These are phyloP conservation scores for Heterohyrax brucei DNA, from an alignment of 2,797 vertebrate species.

Conservation along the genomic window DNA sequence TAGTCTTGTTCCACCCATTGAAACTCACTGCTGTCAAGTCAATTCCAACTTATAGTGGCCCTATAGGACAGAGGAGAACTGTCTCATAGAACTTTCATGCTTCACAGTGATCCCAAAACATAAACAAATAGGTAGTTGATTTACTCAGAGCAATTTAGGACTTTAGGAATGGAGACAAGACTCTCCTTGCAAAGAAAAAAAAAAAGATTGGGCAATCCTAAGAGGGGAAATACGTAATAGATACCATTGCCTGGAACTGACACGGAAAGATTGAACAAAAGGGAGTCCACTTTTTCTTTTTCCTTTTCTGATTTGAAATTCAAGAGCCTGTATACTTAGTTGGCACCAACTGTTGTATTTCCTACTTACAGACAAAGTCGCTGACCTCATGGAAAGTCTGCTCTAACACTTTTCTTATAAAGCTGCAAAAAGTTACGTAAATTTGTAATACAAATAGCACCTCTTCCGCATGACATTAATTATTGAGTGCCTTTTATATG, in stretches of 20 bases:
- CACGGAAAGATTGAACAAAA: background rate
- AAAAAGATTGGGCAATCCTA: background rate
- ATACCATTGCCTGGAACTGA: background rate
- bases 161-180: background rate
- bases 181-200: background rate
- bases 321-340: background rate
- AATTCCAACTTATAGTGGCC: no score
- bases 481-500: background rate
- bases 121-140: background rate
- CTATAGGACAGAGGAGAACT: no score
- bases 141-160: conserved; percentile 9
- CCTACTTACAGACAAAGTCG: background rate
- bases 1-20: no score
- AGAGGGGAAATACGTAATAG: background rate
- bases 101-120: background rate
- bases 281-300: background rate
- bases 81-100: background rate
- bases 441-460: background rate
- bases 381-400: background rate
- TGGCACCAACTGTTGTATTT: background rate
- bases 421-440: background rate
- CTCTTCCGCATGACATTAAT: background rate
- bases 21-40: no score
- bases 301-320: conserved; percentile 40
- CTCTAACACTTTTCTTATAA: background rate